Conservation (phyloP, 1,140 invertebrate genomes). For the Aphis gossypii region DNA sequence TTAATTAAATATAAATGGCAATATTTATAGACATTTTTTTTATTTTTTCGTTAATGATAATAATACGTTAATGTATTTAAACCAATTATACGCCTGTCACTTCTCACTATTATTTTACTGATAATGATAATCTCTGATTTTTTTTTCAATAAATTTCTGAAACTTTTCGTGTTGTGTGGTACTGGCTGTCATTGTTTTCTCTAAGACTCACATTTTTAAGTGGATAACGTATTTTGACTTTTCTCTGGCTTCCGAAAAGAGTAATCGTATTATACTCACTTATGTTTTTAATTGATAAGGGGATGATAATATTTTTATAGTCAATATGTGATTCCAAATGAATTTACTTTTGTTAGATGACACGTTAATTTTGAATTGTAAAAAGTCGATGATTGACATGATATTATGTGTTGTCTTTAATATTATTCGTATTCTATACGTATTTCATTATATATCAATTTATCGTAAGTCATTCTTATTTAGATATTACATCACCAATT, state of each 20-base stretch:
- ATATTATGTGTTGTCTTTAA: neutral
- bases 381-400: neutral
- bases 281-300: neutral
- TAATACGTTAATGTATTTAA: neutral
- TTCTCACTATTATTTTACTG: neutral
- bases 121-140: neutral
- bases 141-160: neutral
- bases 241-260: neutral
- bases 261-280: neutral
- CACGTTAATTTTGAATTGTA: neutral
- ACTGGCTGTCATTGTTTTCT: neutral
- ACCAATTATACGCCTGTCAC: neutral
- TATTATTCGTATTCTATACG: no score
- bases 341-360: neutral
- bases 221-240: neutral
- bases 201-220: neutral
- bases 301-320: neutral
- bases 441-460: no score
- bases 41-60: neutral
- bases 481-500: neutral
- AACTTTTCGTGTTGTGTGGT: neutral
- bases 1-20: neutral
- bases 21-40: neutral
- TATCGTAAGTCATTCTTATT: neutral
- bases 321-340: neutral